Conservation (phyloP, 2,888 invertebrate genomes). For the Pseudanteris insignis region DNA sequence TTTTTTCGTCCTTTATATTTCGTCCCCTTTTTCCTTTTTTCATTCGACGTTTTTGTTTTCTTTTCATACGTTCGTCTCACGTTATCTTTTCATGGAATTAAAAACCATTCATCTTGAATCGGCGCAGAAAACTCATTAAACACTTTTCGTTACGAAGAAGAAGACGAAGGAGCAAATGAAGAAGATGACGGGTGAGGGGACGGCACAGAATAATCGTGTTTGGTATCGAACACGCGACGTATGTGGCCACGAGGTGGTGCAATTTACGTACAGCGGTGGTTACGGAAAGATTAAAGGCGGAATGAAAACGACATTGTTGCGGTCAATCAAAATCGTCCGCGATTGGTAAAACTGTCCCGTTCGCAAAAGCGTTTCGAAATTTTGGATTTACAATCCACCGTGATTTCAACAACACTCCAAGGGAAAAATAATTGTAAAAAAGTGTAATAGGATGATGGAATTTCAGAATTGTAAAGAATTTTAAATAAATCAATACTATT, state of each 20-base stretch:
- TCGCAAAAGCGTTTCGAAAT: too few species aligned
- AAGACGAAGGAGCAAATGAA: constrained; percentile 18
- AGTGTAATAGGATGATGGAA: too few species aligned
- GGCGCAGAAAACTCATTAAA: constrained; percentile 41
- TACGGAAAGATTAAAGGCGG: constrained; percentile 27
- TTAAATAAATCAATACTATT: too few species aligned
- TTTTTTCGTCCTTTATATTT: too few species aligned
- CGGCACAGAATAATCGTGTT: constrained; percentile 29
- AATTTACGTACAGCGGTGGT: constrained; percentile 35
- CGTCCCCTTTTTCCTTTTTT: too few species aligned
- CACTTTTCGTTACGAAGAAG: constrained; percentile 35
- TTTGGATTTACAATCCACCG: too few species aligned
- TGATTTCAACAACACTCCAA: too few species aligned
- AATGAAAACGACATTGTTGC: constrained; percentile 27
- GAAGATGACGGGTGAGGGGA: too few species aligned
- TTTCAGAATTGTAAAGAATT: too few species aligned
- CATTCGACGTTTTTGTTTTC: too few species aligned
- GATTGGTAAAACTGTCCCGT: too few species aligned
- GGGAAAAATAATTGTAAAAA: not conserved
- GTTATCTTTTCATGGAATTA: constrained; percentile 17
- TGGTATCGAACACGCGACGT: constrained; percentile 37
- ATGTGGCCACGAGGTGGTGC: constrained; percentile 40
- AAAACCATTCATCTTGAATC: constrained; percentile 29
- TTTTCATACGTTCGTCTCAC: not conserved
- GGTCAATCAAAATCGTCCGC: constrained; percentile 23